Evolutionary conservation across 2,797 vertebrate species (phyloP), one percentile per base, ranked within the genome.

Genomic region (Melanotaenia trifasciata): DNA sequence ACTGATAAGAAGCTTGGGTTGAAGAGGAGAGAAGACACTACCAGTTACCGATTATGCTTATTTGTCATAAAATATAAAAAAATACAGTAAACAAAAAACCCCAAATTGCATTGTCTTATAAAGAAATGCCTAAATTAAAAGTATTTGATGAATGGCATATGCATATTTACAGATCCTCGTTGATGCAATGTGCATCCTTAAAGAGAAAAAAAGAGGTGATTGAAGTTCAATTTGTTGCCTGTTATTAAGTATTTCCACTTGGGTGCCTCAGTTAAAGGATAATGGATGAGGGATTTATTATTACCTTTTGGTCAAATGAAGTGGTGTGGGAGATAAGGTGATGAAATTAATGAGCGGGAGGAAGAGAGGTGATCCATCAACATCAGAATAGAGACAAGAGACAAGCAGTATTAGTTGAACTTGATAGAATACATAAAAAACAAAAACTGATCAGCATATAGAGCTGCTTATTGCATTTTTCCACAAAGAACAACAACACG

Each of bases 181-280:
- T 95, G 96, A 96, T 94, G 90, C 64, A 64, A 92, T 54, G 58
- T 91, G 95, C 91, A 93, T 95, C 94, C 95, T 94, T 93, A 92
- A 92, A 94, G 35, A n/a, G 70, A 13, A 97, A 96, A 97, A 96
- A 97, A 95, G 94, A 96, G 93, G 95, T 96, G 96, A 98, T 97
- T 98, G 97, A 98, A 97, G 97, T 98, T 98, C 96, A 99, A 99
- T 99, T 99, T 99, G 98, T 99, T 97, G 95, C 96, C 95, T 94
- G 96, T 98, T 98, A 98, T 98, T 98, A 98, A 97, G 97, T 94
- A 96, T 98, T 98, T 98, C 97, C 95, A 93, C 96, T 95, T 96
- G 96, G 96, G 94, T 96, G 96, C 96, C 95, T 96, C 94, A 77
- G 96, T 96, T 97, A 97, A 96, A 97, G 96, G 96, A 97, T 98